phyloP scores from a whole-genome alignment of 1,140 invertebrate species.

The Achroia grisella region DNA sequence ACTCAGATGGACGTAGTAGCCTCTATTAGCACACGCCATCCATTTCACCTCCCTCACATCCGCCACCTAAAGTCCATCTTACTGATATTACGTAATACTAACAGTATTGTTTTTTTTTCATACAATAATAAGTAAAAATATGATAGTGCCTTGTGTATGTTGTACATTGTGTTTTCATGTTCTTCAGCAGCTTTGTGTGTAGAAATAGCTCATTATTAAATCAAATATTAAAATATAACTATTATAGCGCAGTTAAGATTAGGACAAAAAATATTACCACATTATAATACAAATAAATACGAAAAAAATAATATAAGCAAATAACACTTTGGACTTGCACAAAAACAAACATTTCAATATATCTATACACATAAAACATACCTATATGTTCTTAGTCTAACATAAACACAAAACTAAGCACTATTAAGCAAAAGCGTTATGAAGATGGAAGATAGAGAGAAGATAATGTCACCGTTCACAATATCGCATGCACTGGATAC shows the following conservation, averaged over 20 bases:
- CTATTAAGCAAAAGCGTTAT: conserved; percentile 30
- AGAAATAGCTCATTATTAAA: conserved; percentile 6
- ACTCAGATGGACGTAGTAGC: conserved; percentile 95
- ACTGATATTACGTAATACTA: conserved; percentile 2
- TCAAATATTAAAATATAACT: conserved; percentile 3
- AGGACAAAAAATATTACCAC: too few species aligned
- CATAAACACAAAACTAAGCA: conserved; percentile 5
- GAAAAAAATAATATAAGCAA: too few species aligned
- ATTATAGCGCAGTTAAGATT: conserved; percentile 1
- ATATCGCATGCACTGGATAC: neutral
- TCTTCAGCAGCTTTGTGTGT: conserved; percentile 1
- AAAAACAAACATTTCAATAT: too few species aligned
- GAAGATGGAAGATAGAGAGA: conserved; percentile 28
- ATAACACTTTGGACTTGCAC: too few species aligned
- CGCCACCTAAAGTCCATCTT: conserved; percentile 67
- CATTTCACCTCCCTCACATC: conserved; percentile 91
- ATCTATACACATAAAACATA: too few species aligned
- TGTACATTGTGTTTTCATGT: neutral
- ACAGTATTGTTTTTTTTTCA: neutral
- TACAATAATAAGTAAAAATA: too few species aligned
- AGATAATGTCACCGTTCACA: neutral
- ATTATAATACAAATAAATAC: too few species aligned
- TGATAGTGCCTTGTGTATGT: conserved; percentile 4
- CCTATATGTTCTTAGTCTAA: too few species aligned
- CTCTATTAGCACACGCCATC: conserved; percentile 97